These are phyloP conservation scores for Drosophila meridionalis DNA, from an alignment of 2,888 invertebrate species.

Conservation along the genomic window DNA sequence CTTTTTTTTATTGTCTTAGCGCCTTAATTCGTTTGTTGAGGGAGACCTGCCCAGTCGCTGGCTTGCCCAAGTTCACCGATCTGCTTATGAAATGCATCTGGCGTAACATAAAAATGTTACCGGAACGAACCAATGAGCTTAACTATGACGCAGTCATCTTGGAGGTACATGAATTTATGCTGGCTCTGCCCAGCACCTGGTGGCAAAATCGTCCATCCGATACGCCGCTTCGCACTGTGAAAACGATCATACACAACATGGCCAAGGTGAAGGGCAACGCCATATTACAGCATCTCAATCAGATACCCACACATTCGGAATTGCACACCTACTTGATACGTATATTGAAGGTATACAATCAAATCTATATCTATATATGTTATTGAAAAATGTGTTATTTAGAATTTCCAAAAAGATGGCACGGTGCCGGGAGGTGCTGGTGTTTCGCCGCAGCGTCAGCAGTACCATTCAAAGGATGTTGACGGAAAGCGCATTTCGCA, in stretches of 20 bases:
- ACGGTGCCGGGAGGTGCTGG: constrained; percentile 83
- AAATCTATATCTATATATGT: not conserved
- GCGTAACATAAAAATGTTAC: constrained; percentile 95
- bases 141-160: constrained; percentile 92
- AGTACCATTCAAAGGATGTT: constrained; percentile 81
- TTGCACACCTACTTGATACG: constrained; percentile 93
- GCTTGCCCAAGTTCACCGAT: constrained; percentile 91
- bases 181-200: constrained; percentile 93
- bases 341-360: constrained; percentile 87
- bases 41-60: constrained; percentile 90
- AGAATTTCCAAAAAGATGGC: constrained; percentile 87
- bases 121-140: constrained; percentile 90
- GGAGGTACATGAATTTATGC: constrained; percentile 95
- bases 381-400: not conserved
- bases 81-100: constrained; percentile 97
- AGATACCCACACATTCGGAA: constrained; percentile 92
- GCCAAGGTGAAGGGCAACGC: constrained; percentile 94
- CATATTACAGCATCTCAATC: constrained; percentile 91
- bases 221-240: constrained; percentile 95
- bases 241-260: constrained; percentile 96
- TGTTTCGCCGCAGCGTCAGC: constrained; percentile 80
- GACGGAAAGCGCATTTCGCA: constrained; percentile 88
- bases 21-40: constrained; percentile 95
- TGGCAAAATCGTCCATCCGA: constrained; percentile 94
- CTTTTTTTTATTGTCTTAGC: constrained; percentile 85